phyloP scores from a whole-genome alignment of 2,113 vertebrate genomes.

The Macroglossus sobrinus region DNA sequence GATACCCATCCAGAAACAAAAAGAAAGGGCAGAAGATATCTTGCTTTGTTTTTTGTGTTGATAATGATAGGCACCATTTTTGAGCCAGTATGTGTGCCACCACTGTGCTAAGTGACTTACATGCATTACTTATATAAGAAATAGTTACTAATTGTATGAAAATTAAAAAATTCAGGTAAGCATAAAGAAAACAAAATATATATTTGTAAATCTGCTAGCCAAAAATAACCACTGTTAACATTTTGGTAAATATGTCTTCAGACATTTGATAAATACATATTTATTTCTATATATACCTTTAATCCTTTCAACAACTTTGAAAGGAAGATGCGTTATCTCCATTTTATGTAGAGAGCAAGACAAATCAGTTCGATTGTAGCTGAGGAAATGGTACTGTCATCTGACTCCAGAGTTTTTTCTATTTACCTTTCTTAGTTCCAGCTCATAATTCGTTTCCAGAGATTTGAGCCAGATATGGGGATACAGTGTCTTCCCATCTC shows the following conservation, averaged over 20 bases:
- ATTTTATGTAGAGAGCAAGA: background rate
- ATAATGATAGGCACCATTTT: background rate
- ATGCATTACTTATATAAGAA: background rate
- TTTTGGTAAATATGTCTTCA: constrained; percentile 5
- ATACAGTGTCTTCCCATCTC: background rate
- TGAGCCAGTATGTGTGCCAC: background rate
- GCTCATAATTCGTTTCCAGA: background rate
- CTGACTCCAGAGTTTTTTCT: background rate
- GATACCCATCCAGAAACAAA: background rate
- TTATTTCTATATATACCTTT: constrained; percentile 27
- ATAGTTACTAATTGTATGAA: background rate
- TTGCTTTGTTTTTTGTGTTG: background rate
- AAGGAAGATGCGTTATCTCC: background rate
- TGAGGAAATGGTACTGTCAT: background rate
- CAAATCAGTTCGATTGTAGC: background rate
- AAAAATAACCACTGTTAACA: background rate
- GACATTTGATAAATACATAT: background rate
- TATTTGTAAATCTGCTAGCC: background rate
- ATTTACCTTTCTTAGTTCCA: background rate
- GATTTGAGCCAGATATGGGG: background rate
- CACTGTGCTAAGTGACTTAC: background rate
- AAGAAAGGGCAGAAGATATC: background rate
- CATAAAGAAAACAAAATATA: background rate
- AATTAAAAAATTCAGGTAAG: background rate
- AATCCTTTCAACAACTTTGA: constrained; percentile 5